A percentile compares a stretch with the other conserved stretches of the same genome.
These are phyloP conservation scores for Porites evermanni DNA, from an alignment of 92 coral and sea anemone species.

Conservation along the genomic window DNA sequence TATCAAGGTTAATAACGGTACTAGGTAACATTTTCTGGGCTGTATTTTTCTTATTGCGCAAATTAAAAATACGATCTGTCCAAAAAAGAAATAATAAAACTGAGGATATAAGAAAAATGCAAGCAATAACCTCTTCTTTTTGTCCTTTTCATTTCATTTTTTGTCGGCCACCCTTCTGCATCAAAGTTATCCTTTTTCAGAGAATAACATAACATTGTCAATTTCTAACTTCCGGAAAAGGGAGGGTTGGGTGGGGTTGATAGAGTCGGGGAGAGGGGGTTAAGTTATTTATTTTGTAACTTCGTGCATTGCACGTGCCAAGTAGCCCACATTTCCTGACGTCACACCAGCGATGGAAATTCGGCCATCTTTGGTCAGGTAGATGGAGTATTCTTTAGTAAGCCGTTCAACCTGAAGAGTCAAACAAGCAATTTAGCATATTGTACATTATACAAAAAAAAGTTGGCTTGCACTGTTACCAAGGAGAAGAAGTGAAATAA, in stretches of 20 bases:
- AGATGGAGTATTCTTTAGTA: constrained; percentile 90
- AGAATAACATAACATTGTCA: background rate
- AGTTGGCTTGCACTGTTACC: too few relatives aligned
- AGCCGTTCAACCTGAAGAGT: constrained; percentile 84
- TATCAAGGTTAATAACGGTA: too few relatives aligned
- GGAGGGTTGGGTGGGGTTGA: background rate
- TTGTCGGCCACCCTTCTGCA: background rate
- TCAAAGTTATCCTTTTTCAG: too few relatives aligned
- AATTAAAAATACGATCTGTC: too few relatives aligned
- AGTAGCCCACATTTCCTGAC: constrained; percentile 86
- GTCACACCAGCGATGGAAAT: constrained; percentile 97
- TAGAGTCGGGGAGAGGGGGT: background rate
- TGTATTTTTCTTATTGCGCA: too few relatives aligned
- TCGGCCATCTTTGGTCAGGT: constrained; percentile 96
- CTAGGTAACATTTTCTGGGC: too few relatives aligned
- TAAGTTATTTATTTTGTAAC: constrained; percentile 77
- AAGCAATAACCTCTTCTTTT: background rate
- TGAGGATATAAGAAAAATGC: too few relatives aligned
- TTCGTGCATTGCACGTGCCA: constrained; percentile 91
- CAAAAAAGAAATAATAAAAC: too few relatives aligned
- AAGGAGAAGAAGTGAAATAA: too few relatives aligned
- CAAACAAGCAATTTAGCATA: background rate
- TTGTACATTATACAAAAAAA: background rate
- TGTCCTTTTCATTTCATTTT: background rate
- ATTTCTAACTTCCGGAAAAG: background rate